Evolutionary conservation across 1,140 invertebrate genomes (phyloP).

Genomic region (Phymorhynchus buccinoides): DNA sequence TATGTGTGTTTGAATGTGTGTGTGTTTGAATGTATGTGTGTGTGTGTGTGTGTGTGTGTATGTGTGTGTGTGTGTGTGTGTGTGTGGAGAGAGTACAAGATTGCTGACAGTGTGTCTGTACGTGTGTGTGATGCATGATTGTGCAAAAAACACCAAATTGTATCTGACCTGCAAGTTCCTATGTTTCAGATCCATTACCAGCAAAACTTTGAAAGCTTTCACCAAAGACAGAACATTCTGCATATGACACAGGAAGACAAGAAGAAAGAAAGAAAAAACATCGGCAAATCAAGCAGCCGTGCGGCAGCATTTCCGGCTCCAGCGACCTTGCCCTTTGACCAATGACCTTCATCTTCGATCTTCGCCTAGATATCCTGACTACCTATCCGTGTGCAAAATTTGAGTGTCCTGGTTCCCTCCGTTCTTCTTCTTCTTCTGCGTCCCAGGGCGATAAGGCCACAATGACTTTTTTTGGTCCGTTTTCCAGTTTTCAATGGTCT

Average conservation of each 20-base stretch:
- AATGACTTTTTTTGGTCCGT: too few relatives aligned
- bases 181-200: conserved; percentile 59
- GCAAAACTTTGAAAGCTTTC: conserved; percentile 53
- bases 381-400: too few relatives aligned
- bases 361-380: too few relatives aligned
- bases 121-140: background rate
- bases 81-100: too few relatives aligned
- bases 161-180: background rate
- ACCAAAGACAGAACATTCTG: conserved; percentile 55
- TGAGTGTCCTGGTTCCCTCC: too few relatives aligned
- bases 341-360: background rate
- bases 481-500: too few relatives aligned
- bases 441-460: too few relatives aligned
- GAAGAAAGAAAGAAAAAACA: too few relatives aligned
- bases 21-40: background rate
- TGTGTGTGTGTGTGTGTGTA: background rate
- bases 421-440: too few relatives aligned
- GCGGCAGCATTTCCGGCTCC: background rate
- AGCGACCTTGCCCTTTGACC: background rate
- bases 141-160: too few relatives aligned
- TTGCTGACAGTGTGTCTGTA: background rate
- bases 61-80: background rate
- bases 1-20: too few relatives aligned
- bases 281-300: background rate
- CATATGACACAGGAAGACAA: conserved; percentile 11